Evolutionary conservation across 1,140 invertebrate genomes (phyloP), one percentile per base, ranked within the genome.

Genomic region (Bombus soroeensis): DNA sequence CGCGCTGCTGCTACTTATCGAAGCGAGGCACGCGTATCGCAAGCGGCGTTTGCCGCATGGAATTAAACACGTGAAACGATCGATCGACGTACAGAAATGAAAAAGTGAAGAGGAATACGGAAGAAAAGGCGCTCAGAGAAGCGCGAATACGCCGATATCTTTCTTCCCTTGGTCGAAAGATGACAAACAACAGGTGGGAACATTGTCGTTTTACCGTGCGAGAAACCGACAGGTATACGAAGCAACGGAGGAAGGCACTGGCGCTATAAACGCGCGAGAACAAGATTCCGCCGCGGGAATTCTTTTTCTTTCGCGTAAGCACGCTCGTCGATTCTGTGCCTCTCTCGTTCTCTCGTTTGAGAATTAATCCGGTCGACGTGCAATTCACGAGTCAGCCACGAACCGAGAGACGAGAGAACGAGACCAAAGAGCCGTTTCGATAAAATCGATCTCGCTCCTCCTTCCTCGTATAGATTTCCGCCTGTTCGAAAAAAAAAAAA

Each of bases 111-210:
- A 37, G n/a, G 15, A 1, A n/a, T 1, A n/a, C 1, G 2, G 9
- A 28, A 13, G 32, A 22, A 18, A 22, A 59, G n/a, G 25, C 5
- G 47, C 15, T 47, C 0, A 0, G 1, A 34, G 41, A 1, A 15
- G 10, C 2, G 62, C 12, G 15, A 43, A 47, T 32, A 34, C 32
- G 32, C 32, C 32, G 9, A 37, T 25, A 25, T 10, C 18, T 32
- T 34, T 47, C 34, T 41, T 47, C 4, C 39, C 2, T 68, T 28
- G 72, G 39, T 53, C 57, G 71, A 47, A 34, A 70, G 62, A 70
- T 10, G 74, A 78, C 34, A 78, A 83, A 83, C 81, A 83, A 83
- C 81, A 83, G 81, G 81, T 83, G 81, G 74, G 32, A 83, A 83
- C 18, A 22, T 66, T n/a, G 72, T 76, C 64, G 78, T 81, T 81